Base-by-base conservation (phyloP, 2,797 vertebrate species). In the Lophotriccus pileatus region DNA sequence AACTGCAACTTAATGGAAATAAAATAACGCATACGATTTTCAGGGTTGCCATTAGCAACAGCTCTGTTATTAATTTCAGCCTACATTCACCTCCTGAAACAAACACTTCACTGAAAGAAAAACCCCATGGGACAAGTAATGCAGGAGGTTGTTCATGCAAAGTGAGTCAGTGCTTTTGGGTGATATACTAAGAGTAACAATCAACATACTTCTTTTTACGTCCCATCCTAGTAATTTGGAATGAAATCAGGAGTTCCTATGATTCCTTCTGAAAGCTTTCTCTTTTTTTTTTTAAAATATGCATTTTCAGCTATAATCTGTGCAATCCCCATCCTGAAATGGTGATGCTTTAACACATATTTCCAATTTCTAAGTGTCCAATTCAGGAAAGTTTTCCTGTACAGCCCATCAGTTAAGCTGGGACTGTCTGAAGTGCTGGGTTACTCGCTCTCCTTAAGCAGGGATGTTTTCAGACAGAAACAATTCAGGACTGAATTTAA, bases 11-110 rank as follows among this genome's bases (percentile, higher is more conserved):
- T 60, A 46, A 81, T 25, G 39, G 64, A 72, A 91, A 87, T 47
- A 41, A 95, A 91, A 34, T 23, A n/a, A 41, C 9, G 6, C 49
- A 34, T 58, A 55, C 52, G 63, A 70, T 81, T 81, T 79, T 50
- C 53, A 43, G 6, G 32, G 90, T 94, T 93, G 84, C 92, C 59
- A 56, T 82, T 81, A 87, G 95, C 94, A 96, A 95, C 92, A 63
- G 41, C 79, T 76, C 89, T 84, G 84, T 68, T 85, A 66, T 50
- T 81, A 79, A 90, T 93, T 94, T 62, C 84, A 55, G 62, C 94
- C 74, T 63, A 66, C 91, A 17, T 63, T 94, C 59, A 58, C 55
- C 72, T 78, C 37, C 70, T 66, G 75, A 56, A 93, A 93, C 75
- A 78, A 37, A 28, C 68, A 15, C 53, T 81, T 62, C 72, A 82